These are phyloP conservation scores for Cloeon dipterum DNA, from an alignment of 2,888 invertebrate species.

Conservation along the genomic window DNA sequence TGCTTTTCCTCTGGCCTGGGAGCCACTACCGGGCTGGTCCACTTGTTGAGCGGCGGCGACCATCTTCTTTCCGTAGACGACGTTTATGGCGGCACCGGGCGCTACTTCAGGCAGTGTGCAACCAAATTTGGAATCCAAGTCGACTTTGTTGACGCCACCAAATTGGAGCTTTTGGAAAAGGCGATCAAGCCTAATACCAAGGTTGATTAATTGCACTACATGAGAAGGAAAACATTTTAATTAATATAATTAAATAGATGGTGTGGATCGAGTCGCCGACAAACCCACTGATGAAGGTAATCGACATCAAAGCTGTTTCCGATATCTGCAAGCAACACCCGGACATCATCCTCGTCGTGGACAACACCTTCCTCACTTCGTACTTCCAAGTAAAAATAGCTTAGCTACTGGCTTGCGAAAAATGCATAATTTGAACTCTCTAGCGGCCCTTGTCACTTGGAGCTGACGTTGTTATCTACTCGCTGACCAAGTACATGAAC, in stretches of 20 bases:
- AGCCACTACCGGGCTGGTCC: conserved; percentile 49
- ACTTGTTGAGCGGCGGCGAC: conserved; percentile 62
- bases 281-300: conserved; percentile 81
- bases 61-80: conserved; percentile 81
- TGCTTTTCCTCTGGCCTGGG: conserved; percentile 82
- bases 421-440: not conserved
- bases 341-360: conserved; percentile 52
- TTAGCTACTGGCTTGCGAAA: not conserved
- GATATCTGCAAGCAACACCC: conserved; percentile 26
- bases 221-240: not conserved
- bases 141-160: conserved; percentile 55
- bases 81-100: conserved; percentile 82
- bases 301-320: conserved; percentile 53
- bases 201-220: conserved; percentile 23
- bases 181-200: conserved; percentile 66
- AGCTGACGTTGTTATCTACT: conserved; percentile 78
- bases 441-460: conserved; percentile 78
- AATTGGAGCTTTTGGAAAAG: conserved; percentile 34
- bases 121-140: conserved; percentile 45
- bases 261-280: conserved; percentile 92
- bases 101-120: conserved; percentile 36
- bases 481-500: conserved; percentile 94
- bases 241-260: conserved; percentile 15
- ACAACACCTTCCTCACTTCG: conserved; percentile 83
- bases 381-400: conserved; percentile 49